Base-by-base conservation (phyloP, 2,113 vertebrate species). In the Scatophagus argus region DNA sequence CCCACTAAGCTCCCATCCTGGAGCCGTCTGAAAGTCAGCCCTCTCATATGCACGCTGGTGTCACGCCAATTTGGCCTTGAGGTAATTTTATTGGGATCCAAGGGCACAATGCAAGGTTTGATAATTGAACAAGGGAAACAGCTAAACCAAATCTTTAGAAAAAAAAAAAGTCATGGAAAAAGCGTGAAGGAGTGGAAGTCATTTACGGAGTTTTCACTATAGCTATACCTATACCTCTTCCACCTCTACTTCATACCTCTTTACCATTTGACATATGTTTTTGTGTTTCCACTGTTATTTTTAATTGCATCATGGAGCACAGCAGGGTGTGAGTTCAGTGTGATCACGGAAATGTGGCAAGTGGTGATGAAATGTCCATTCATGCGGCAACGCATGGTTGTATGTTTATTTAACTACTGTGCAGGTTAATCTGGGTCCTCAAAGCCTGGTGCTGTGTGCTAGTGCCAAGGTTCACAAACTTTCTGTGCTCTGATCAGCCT, bases 381-480 rank as follows among this genome's bases (percentile, higher is more conserved):
- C 90, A 91, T 93, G 89, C 83, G 29, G 80, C 87, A 77, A 84
- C 79, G 87, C 69, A 59, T 78, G 63, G 74, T 74, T 70, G 82
- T 85, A 70, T 90, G 89, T 93, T 92, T 94, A 87, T 92, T 92
- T 91, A 84, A 89, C 88, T 85, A 86, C 76, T 79, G 79, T 85
- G 81, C 86, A 91, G 85, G 93, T 87, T 91, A 86, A 92, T 88
- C 89, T 83, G 76, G 76, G 82, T 60, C 79, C 90, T 91, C 89
- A 87, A 89, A 89, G 87, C 84, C 85, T 61, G 74, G 59, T 69
- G 74, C 87, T 79, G 84, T 77, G 86, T 56, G 72, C 43, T 8
- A 2, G 70, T 84, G 92, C 90, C 91, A 92, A 88, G 67, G 81
- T 90, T 88, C 88, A 91, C 90, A 92, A 86, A 85, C 85, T 61